Evolutionary conservation across 2,888 invertebrate species (phyloP).

Genomic region (Eupsilia transversa): DNA sequence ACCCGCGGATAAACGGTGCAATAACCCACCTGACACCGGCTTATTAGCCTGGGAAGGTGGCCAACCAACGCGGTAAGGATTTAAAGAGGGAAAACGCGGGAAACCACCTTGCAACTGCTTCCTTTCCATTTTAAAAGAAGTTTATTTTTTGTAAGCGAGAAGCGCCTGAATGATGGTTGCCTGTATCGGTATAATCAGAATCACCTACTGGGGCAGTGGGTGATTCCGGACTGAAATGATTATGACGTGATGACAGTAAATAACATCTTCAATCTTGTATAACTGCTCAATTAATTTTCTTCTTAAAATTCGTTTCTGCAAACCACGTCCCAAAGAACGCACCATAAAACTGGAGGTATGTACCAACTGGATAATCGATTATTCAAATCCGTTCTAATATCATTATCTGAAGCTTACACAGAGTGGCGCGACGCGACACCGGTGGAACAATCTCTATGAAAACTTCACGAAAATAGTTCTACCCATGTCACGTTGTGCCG

Average conservation of each 20-base stretch:
- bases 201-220: too few species aligned
- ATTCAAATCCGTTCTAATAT: background rate
- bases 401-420: constrained; percentile 1
- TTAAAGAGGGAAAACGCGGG: background rate
- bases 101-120: background rate
- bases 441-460: too few species aligned
- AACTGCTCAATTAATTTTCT: background rate
- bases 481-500: too few species aligned
- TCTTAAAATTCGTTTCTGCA: background rate
- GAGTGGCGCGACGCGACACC: too few species aligned
- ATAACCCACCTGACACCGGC: constrained; percentile 47
- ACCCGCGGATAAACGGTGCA: constrained; percentile 20
- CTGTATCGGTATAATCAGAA: background rate
- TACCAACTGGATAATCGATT: background rate
- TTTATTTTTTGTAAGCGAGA: background rate
- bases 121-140: background rate
- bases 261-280: background rate
- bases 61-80: constrained; percentile 16
- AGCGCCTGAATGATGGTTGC: background rate
- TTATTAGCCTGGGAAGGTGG: constrained; percentile 44
- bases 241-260: too few species aligned
- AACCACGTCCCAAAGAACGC: background rate
- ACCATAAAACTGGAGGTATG: background rate
- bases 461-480: too few species aligned
- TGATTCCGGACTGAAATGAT: background rate